Conservation (phyloP, 2,797 vertebrate species). For the Pseudochaenichthys georgianus region DNA sequence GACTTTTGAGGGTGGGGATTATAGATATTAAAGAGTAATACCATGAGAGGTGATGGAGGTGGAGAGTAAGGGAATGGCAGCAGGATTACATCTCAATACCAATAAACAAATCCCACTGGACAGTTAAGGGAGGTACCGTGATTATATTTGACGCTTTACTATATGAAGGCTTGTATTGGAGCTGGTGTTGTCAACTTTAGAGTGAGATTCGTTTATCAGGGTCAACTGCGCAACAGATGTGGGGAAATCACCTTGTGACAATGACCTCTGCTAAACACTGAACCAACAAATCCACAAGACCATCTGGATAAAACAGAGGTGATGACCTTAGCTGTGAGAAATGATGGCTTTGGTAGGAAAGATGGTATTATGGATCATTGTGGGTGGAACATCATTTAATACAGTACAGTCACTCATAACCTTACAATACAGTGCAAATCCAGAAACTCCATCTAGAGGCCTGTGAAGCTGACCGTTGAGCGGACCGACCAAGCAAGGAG, state of each 20-base stretch:
- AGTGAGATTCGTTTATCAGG: constrained; percentile 38
- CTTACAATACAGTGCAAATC: constrained; percentile 37
- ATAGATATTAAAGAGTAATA: constrained; percentile 73
- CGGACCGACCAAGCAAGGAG: no score
- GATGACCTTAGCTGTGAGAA: constrained; percentile 50
- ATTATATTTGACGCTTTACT: constrained; percentile 36
- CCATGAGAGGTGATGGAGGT: constrained; percentile 48
- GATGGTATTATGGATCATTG: constrained; percentile 66
- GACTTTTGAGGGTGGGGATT: constrained; percentile 68
- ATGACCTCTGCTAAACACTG: constrained; percentile 35
- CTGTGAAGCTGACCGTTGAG: no score
- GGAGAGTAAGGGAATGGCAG: constrained; percentile 32
- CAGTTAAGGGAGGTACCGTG: constrained; percentile 11
- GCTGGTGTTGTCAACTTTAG: constrained; percentile 11
- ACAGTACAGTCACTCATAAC: constrained; percentile 35
- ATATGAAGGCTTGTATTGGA: constrained; percentile 34
- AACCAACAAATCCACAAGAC: constrained; percentile 47
- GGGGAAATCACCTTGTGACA: constrained; percentile 36
- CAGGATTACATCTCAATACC: constrained; percentile 61
- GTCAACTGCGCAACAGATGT: constrained; percentile 32
- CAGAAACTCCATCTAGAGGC: constrained; percentile 2
- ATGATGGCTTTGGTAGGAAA: constrained; percentile 45
- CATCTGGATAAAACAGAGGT: constrained; percentile 47
- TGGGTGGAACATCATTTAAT: constrained; percentile 36
- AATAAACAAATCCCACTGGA: constrained; percentile 52